Base-by-base conservation (phyloP, 2,113 vertebrate species). In the Chauna torquata region DNA sequence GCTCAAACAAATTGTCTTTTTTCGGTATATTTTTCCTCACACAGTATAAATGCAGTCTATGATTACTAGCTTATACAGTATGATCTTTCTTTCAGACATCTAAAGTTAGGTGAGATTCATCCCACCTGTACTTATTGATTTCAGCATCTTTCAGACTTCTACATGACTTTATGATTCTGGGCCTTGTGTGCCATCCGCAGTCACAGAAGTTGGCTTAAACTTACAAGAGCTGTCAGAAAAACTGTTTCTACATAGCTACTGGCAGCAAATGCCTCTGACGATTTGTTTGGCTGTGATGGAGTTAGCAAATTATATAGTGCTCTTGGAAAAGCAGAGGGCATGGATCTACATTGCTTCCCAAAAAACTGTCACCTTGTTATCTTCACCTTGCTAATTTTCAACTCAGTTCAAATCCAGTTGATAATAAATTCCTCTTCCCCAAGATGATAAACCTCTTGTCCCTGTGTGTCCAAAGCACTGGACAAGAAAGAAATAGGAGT, bases 341-440 rank as follows among this genome's bases (percentile, higher is more conserved):
- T n/a, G 15, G 27, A 44, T 38, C 12, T 50, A 11, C 23, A 45
- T 23, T 44, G 9, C 36, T 82, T 70, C 49, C 42, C 42, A 49
- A 62, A 25, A 11, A 61, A 18, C 6, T 8, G 15, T 42, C 1
- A 0, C 52, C 1, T 0, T 14, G 14, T 28, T 70, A 24, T 42
- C 36, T 64, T 64, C 47, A 36, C 25, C 11, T 3, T 49, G 6
- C 24, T 34, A 11, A 12, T 24, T 36, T 50, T 16, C 10, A 17
- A 50, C 15, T 50, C 22, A 30, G 16, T 78, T 77, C 27, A 82
- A 45, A 77, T 65, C 15, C 23, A 65, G 8, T 7, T 44, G 36
- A n/a, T 71, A 50, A 55, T 23, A 59, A 20, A 50, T 20, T 64
- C 16, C 64, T 40, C 40, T 70, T 50, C 19, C 22, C 16, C 24